Evolutionary conservation across 2,797 vertebrate species (phyloP), one percentile per base, ranked within the genome.

Genomic region (Crenichthys baileyi): DNA sequence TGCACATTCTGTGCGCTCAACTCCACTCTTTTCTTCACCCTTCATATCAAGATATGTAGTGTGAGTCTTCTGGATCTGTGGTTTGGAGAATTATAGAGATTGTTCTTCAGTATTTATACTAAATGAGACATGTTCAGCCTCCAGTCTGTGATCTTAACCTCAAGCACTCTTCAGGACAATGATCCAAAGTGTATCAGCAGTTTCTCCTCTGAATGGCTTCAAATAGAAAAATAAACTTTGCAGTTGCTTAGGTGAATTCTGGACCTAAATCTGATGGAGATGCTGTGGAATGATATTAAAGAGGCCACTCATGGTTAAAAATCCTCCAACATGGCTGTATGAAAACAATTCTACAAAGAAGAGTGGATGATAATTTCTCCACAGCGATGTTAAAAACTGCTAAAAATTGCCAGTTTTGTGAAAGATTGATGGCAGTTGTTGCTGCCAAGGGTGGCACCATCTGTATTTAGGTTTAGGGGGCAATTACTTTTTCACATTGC

Each of bases 1-100:
- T 20, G 11, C 36, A 73, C 65, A 79, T 78, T 76, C 82, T 74
- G 41, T 61, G 11, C n/a, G 29, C 73, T 67, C 74, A 53, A 86
- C 61, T 82, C 18, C 11, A 63, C 41, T 73, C 13, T 13, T 50
- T 44, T 61, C 4, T 24, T 16, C 51, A 20, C 20, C 2, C 36
- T 76, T 31, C 3, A 20, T 3, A 31, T 41, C 39, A 31, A 55
- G 53, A 2, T 55, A 12, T 58, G 78, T 68, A 26, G 72, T 63
- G 44, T 1, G 9, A 7, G 39, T 72, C 68, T 4, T 56, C 55
- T 63, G 60, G 67, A 48, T 79, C 79, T 70, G 53, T 46, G 53
- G 4, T 41, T 44, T 24, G 4, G 11, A 44, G 12, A 68, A 41
- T 13, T 13, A 44, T 41, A n/a, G 1, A 44, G 39, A 26, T 44